These are phyloP conservation scores for Bombylius discolor DNA, from an alignment of 2,888 invertebrate species.

Conservation along the genomic window DNA sequence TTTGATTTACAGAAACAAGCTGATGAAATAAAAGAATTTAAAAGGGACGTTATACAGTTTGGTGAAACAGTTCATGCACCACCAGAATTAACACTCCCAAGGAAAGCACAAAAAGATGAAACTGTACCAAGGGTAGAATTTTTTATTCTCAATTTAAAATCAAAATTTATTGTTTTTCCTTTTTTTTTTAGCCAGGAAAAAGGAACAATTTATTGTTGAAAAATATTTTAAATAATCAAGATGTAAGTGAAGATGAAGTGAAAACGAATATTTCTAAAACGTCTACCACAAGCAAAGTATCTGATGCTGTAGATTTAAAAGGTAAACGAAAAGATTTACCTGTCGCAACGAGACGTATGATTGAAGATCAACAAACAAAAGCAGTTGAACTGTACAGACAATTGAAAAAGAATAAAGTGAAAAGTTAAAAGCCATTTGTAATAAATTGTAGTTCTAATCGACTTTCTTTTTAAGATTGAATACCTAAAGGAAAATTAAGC, in stretches of 20 bases:
- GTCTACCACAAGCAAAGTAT: slow-evolving; percentile 3
- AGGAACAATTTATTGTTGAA: slow-evolving; percentile 47
- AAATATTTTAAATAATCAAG: slow-evolving; percentile 33
- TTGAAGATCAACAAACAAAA: slow-evolving; percentile 46
- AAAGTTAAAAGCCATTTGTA: not conserved
- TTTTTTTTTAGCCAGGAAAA: slow-evolving; percentile 45
- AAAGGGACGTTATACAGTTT: slow-evolving; percentile 54
- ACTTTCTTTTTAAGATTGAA: too few species aligned
- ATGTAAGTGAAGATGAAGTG: not conserved
- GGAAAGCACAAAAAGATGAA: slow-evolving; percentile 35
- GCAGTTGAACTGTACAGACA: slow-evolving; percentile 46
- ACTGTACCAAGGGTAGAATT: slow-evolving; percentile 33
- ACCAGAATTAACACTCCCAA: slow-evolving; percentile 47
- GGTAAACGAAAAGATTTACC: slow-evolving; percentile 51
- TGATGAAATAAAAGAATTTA: slow-evolving; percentile 38
- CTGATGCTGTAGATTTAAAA: slow-evolving; percentile 33
- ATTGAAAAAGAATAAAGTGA: slow-evolving; percentile 37
- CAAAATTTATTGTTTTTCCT: too few species aligned
- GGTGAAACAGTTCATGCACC: slow-evolving; percentile 65
- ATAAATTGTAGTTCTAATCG: too few species aligned
- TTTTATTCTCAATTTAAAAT: not conserved
- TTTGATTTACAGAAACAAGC: slow-evolving; percentile 18
- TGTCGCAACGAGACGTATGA: slow-evolving; percentile 41
- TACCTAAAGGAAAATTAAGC: too few species aligned
- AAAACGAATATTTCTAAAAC: not conserved